phyloP scores from a whole-genome alignment of 2,113 vertebrate species.

The Hucho hucho region DNA sequence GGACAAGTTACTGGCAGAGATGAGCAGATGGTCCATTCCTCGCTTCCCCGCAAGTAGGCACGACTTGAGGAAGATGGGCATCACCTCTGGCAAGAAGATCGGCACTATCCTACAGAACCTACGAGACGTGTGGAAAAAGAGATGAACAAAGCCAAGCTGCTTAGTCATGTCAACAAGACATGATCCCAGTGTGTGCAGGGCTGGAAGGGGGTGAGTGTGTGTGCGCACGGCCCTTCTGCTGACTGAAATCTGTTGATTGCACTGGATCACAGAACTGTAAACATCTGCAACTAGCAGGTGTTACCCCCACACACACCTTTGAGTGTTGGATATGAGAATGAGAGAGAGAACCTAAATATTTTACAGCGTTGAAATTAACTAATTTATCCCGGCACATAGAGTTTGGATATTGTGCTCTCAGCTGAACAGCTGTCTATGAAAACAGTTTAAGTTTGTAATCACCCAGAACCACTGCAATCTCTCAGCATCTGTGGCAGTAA shows the following conservation, averaged over 20 bases:
- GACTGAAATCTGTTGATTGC: no score
- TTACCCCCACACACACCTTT: not conserved
- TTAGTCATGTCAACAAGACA: conserved; percentile 75
- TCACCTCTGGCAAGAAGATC: conserved; percentile 89
- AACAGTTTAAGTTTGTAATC: not conserved
- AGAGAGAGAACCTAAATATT: not conserved
- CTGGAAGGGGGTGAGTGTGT: conserved; percentile 70
- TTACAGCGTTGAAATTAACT: not conserved
- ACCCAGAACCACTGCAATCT: conserved; percentile 2
- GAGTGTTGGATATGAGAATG: no score
- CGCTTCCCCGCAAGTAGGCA: conserved; percentile 89
- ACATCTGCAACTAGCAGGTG: not conserved
- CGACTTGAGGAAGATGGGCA: conserved; percentile 83
- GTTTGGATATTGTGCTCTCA: not conserved
- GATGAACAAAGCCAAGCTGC: conserved; percentile 90
- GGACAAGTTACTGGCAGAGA: conserved; percentile 70
- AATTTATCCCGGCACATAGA: not conserved
- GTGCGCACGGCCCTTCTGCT: no score
- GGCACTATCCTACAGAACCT: conserved; percentile 81
- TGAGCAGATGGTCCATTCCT: conserved; percentile 83
- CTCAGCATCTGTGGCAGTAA: not conserved
- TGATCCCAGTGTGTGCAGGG: conserved; percentile 77
- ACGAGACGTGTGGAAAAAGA: conserved; percentile 88
- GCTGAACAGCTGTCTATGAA: not conserved
- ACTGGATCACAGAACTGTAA: no score